phyloP scores from a whole-genome alignment of 2,113 vertebrate species.

The Rana temporaria region DNA sequence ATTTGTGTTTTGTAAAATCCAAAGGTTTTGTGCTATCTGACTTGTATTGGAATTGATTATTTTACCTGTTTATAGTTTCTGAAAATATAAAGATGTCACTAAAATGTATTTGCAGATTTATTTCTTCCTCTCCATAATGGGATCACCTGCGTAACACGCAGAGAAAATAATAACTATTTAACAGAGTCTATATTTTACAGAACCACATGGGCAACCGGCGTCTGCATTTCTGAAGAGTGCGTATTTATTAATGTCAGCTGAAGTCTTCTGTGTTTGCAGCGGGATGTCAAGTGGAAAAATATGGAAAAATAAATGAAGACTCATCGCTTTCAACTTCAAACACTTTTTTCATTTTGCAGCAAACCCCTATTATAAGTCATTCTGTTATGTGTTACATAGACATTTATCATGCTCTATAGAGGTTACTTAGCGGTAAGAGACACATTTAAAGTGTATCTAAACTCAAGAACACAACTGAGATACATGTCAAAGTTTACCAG shows the following conservation, averaged over 20 bases:
- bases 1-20: too few species aligned
- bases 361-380: background rate
- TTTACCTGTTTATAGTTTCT: background rate
- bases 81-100: background rate
- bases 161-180: background rate
- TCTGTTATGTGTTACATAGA: background rate
- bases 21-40: too few species aligned
- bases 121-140: slow-evolving; percentile 4
- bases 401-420: background rate
- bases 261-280: background rate
- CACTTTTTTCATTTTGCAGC: background rate
- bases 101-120: slow-evolving; percentile 23
- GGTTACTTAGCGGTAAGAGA: background rate
- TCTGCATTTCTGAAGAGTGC: background rate
- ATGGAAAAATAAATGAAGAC: background rate
- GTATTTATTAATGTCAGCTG: background rate
- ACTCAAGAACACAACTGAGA: too few species aligned
- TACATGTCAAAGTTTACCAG: too few species aligned
- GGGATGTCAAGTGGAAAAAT: background rate
- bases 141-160: background rate
- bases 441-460: too few species aligned
- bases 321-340: background rate
- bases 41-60: background rate
- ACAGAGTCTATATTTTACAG: background rate
- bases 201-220: background rate